These are phyloP conservation scores for Hypselothyrea guttata DNA, from an alignment of 2,888 invertebrate species.

Conservation along the genomic window DNA sequence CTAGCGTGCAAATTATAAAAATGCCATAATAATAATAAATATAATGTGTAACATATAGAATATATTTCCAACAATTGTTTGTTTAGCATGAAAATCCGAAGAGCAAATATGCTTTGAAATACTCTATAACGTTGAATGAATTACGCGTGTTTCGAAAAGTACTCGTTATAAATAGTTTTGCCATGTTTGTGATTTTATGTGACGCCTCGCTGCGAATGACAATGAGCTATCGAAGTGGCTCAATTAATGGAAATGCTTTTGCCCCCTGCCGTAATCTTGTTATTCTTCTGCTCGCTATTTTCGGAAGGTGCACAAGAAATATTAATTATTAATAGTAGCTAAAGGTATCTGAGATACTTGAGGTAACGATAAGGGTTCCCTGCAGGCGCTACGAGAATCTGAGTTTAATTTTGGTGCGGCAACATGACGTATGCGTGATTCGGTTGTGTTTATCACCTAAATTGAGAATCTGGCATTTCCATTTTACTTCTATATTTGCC, in stretches of 20 bases:
- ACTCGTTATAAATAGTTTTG: constrained; percentile 12
- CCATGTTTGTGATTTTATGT: constrained; percentile 7
- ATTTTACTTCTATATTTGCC: neutral
- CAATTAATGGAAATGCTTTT: constrained; percentile 26
- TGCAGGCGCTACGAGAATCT: too few relatives aligned
- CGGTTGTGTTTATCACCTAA: neutral
- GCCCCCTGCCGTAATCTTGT: constrained; percentile 9
- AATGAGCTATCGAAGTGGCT: constrained; percentile 22
- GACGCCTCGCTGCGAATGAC: constrained; percentile 13
- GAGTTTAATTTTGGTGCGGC: too few relatives aligned
- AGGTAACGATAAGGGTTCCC: too few relatives aligned
- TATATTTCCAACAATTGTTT: constrained; percentile 6
- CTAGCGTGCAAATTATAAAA: constrained; percentile 18
- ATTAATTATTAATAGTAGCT: constrained; percentile 23
- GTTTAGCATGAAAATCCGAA: neutral
- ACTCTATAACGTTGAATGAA: constrained; percentile 7
- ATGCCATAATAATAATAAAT: constrained; percentile 21
- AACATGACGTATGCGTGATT: neutral
- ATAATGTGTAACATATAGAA: constrained; percentile 15
- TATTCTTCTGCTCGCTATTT: constrained; percentile 28
- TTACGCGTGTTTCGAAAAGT: constrained; percentile 14
- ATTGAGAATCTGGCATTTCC: neutral
- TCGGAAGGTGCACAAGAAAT: constrained; percentile 34
- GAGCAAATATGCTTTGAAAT: constrained; percentile 8
- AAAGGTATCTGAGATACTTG: neutral